Evolutionary conservation across 1,140 invertebrate genomes (phyloP), one percentile per base, ranked within the genome.

Genomic region (Trichonephila clavata): DNA sequence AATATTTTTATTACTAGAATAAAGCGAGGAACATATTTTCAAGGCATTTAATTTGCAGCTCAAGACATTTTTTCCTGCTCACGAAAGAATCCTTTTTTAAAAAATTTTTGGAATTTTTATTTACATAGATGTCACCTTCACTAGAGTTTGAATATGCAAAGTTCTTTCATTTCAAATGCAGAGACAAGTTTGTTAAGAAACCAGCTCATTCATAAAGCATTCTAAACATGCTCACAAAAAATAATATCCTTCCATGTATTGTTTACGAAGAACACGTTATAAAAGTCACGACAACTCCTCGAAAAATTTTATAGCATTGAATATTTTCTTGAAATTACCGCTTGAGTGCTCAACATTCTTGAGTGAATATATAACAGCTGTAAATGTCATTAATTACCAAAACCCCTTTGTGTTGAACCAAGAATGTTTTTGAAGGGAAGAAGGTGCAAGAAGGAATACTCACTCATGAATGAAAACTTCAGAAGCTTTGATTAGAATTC

Each of bases 281-380:
- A 43, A 63, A 77, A 77, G 71, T 77, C 71, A 77, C 71, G 27
- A 39, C 16, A 32, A 16, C 71, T 39, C 71, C 27, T 77, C 39
- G 50, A 77, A 77, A 77, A 77, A 77, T 77, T 77, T 77, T 27
- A 77, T 77, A 20, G 13, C 32, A 32, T 77, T 77, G 27, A 77
- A 32, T 77, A 77, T 77, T 77, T 77, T 77, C 71, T 77, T 6
- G 71, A 39, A 77, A 77, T 77, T 77, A 32, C 27, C 27, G 71
- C 71, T 77, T 39, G 71, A 32, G 32, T 20, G 71, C 24, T 77
- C 27, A 20, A 77, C 71, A 77, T 27, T 32, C 5, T 32, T 77
- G 71, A 77, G 27, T 77, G 27, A 24, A 39, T 39, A 32, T 16
- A 77, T 16, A 77, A 77, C 71, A 77, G 71, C 71, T 77, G 71